phyloP scores from a whole-genome alignment of 2,113 vertebrate species.

The Podilymbus podiceps region DNA sequence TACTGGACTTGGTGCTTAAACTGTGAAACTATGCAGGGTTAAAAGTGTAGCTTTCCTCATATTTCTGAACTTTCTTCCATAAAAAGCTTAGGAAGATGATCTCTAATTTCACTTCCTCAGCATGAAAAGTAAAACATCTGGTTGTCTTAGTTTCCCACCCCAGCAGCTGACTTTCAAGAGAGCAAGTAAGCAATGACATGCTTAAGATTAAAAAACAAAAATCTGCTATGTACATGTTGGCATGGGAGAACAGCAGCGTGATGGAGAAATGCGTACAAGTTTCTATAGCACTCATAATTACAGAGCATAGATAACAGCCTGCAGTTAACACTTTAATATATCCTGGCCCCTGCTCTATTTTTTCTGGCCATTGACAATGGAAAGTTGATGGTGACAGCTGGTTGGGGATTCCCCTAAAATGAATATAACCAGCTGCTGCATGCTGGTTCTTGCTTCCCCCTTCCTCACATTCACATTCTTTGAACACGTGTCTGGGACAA shows the following conservation, averaged over 20 bases:
- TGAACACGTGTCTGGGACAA: not conserved
- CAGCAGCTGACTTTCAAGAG: slow-evolving; percentile 18
- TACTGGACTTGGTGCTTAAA: not conserved
- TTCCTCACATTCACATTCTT: not conserved
- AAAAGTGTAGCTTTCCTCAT: not conserved
- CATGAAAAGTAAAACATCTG: slow-evolving; percentile 63
- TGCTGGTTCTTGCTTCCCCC: not conserved
- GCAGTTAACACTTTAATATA: slow-evolving; percentile 16
- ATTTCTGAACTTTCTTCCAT: slow-evolving; percentile 40
- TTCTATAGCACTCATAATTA: slow-evolving; percentile 36
- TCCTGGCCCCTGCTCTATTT: slow-evolving; percentile 7
- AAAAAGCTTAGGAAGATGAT: slow-evolving; percentile 29
- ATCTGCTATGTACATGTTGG: not conserved
- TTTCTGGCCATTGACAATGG: not conserved
- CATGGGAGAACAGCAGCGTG: not conserved
- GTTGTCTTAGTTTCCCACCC: slow-evolving; percentile 36
- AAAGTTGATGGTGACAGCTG: slow-evolving; percentile 27
- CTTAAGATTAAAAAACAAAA: slow-evolving; percentile 28
- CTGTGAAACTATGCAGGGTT: not conserved
- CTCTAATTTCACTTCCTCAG: slow-evolving; percentile 64
- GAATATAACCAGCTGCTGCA: not conserved
- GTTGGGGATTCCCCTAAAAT: not conserved
- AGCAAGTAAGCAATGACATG: slow-evolving; percentile 27
- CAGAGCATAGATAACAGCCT: slow-evolving; percentile 7
- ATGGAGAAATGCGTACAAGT: not conserved